Evolutionary conservation across 2,797 vertebrate species (phyloP).

Genomic region (Sarcoramphus papa): DNA sequence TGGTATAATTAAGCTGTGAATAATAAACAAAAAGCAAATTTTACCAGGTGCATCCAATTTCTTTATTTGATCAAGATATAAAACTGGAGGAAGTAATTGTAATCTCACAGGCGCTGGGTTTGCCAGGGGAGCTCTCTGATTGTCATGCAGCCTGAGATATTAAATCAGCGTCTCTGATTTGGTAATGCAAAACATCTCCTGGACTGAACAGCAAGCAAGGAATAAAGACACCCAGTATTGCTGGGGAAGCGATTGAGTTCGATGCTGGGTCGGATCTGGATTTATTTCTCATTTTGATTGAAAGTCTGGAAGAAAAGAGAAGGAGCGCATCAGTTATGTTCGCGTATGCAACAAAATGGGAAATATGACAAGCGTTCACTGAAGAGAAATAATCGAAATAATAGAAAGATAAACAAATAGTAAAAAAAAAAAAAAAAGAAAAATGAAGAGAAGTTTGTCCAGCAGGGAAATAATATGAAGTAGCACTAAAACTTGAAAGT

Average conservation of each 20-base stretch:
- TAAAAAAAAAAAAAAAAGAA: background rate
- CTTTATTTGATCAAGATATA: background rate
- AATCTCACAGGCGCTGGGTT: background rate
- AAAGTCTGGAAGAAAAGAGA: background rate
- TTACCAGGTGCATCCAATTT: background rate
- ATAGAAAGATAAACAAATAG: background rate
- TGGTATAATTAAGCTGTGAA: background rate
- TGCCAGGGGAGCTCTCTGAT: background rate
- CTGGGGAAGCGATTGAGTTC: background rate
- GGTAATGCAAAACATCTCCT: background rate
- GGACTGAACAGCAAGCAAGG: background rate
- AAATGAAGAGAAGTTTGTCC: background rate
- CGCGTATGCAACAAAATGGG: background rate
- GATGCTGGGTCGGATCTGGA: background rate
- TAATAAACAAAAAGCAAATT: background rate
- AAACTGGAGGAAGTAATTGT: background rate
- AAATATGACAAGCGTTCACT: background rate
- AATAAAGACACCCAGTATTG: background rate
- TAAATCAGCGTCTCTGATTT: background rate
- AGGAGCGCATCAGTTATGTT: background rate
- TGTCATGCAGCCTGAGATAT: background rate
- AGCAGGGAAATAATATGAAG: background rate
- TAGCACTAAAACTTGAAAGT: background rate
- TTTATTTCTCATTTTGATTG: background rate
- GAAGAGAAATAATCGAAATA: background rate